A percentile compares a stretch with the other conserved stretches of the same genome.
Evolutionary conservation across 2,797 vertebrate genomes (phyloP).

Genomic region (Salarias fasciatus): DNA sequence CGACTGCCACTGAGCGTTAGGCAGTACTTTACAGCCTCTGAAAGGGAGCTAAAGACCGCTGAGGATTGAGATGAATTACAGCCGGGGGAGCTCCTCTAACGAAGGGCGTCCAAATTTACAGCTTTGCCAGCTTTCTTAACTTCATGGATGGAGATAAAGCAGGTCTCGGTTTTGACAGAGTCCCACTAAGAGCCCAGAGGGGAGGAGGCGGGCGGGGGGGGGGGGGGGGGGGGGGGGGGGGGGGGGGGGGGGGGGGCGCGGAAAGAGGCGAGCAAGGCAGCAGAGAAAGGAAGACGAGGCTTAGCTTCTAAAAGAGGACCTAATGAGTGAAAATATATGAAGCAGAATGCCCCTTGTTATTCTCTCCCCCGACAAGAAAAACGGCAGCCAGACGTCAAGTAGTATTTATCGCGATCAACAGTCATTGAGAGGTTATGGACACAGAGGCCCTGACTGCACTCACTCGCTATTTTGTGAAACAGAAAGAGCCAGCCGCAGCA

Average conservation of each 20-base stretch:
- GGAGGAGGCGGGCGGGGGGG: slow-evolving; percentile 6
- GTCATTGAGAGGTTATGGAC: slow-evolving; percentile 80
- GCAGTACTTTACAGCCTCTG: slow-evolving; percentile 79
- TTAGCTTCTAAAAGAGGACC: slow-evolving; percentile 72
- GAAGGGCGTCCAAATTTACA: slow-evolving; percentile 81
- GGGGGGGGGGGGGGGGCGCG: neutral
- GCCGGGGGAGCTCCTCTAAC: slow-evolving; percentile 74
- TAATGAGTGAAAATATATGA: slow-evolving; percentile 82
- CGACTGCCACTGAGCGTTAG: slow-evolving; percentile 66
- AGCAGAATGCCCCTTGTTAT: slow-evolving; percentile 81
- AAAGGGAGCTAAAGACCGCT: slow-evolving; percentile 80
- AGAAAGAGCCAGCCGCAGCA: slow-evolving; percentile 64
- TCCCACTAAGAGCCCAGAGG: slow-evolving; percentile 40
- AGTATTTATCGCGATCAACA: slow-evolving; percentile 81
- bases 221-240: slow-evolving; percentile 17
- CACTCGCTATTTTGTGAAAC: slow-evolving; percentile 69
- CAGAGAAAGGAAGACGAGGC: slow-evolving; percentile 56
- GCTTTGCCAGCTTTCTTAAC: slow-evolving; percentile 78
- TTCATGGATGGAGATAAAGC: slow-evolving; percentile 77
- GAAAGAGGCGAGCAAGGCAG: slow-evolving; percentile 39
- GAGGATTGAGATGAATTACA: slow-evolving; percentile 82
- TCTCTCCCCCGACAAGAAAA: slow-evolving; percentile 80
- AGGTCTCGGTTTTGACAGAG: slow-evolving; percentile 71
- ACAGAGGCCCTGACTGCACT: slow-evolving; percentile 67
- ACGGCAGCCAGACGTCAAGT: slow-evolving; percentile 76